These are phyloP conservation scores for Tinea semifulvella DNA, from an alignment of 2,888 invertebrate genomes.

Conservation along the genomic window DNA sequence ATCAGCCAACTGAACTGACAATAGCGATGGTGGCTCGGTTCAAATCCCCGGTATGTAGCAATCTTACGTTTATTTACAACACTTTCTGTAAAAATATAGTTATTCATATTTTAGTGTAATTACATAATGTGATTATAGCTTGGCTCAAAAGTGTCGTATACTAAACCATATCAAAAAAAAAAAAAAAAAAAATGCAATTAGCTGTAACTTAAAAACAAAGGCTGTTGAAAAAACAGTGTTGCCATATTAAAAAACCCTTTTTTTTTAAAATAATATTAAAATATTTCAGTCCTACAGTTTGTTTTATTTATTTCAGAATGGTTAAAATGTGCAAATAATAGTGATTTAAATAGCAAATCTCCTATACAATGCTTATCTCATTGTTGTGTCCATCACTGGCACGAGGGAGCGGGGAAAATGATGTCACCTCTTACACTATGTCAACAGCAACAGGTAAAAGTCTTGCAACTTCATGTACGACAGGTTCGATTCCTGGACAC, in stretches of 20 bases:
- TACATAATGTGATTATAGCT: too few species aligned
- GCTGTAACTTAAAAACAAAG: neutral
- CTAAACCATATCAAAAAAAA: neutral
- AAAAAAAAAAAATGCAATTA: too few species aligned
- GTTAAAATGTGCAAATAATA: conserved; percentile 58
- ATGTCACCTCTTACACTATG: conserved; percentile 64
- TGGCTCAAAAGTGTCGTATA: conserved; percentile 1
- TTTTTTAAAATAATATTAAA: neutral
- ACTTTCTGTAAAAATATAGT: too few species aligned
- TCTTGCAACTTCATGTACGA: too few species aligned
- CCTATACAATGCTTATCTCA: conserved; percentile 59
- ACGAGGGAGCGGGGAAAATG: conserved; percentile 57
- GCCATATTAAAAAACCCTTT: neutral
- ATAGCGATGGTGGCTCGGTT: too few species aligned
- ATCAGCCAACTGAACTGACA: too few species aligned
- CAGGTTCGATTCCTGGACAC: too few species aligned
- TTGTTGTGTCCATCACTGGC: conserved; percentile 62
- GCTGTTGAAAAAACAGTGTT: too few species aligned
- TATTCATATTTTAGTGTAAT: too few species aligned
- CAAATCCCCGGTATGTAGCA: too few species aligned
- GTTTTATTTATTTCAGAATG: conserved; percentile 52
- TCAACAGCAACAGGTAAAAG: conserved; percentile 63
- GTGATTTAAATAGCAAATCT: conserved; percentile 45
- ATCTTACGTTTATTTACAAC: too few species aligned
- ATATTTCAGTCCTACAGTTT: too few species aligned